These are phyloP conservation scores for Pentalonia nigronervosa DNA, from an alignment of 1,140 invertebrate species.

Conservation along the genomic window DNA sequence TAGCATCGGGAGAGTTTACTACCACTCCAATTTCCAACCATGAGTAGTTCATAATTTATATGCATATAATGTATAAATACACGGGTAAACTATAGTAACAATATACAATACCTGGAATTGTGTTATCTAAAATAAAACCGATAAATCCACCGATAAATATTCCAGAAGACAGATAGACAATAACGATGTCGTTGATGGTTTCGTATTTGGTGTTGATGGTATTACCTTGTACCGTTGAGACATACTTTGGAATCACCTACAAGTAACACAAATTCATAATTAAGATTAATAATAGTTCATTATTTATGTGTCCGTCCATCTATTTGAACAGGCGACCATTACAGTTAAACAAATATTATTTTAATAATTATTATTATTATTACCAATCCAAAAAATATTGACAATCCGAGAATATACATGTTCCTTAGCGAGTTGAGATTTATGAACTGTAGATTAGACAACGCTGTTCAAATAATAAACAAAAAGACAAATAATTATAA, in stretches of 20 bases:
- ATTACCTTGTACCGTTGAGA: neutral
- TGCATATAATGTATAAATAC: too few species aligned
- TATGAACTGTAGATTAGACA: conserved; percentile 52
- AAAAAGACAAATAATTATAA: neutral
- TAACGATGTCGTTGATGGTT: neutral
- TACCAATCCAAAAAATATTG: conserved; percentile 52
- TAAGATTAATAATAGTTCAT: neutral
- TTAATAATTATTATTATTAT: neutral
- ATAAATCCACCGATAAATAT: conserved; percentile 28
- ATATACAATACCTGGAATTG: conserved; percentile 21
- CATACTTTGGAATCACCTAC: conserved; percentile 6
- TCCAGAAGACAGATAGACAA: conserved; percentile 22
- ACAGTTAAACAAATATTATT: neutral
- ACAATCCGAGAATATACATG: conserved; percentile 50
- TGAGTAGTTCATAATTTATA: too few species aligned
- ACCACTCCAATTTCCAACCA: too few species aligned
- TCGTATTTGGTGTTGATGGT: neutral
- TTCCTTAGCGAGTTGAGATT: conserved; percentile 52
- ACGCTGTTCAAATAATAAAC: conserved; percentile 14
- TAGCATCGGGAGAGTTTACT: too few species aligned
- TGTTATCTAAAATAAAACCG: conserved; percentile 50
- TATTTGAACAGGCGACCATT: neutral
- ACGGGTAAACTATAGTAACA: too few species aligned
- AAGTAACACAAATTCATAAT: neutral
- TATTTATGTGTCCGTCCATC: neutral